Conservation (phyloP, 2,113 vertebrate species). For the Platysternon megacephalum region DNA sequence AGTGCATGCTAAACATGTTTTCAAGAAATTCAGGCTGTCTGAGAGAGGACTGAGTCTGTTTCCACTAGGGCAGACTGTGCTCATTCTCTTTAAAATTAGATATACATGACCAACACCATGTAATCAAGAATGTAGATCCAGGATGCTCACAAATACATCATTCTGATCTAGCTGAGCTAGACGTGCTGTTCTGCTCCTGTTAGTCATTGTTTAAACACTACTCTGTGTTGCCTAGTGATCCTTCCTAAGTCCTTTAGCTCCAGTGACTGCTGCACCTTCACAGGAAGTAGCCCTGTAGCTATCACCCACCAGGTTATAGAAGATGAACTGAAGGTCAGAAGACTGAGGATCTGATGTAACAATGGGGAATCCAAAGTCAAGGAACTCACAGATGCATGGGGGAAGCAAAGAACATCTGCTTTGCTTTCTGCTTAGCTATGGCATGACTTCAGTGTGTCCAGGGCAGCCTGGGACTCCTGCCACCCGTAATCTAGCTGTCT, state of each 20-base stretch:
- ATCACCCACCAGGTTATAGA: accelerated
- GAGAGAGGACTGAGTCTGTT: neutral
- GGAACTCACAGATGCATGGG: neutral
- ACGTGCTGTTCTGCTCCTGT: neutral
- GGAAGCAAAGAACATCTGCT: neutral
- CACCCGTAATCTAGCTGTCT: neutral
- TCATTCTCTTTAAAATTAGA: neutral
- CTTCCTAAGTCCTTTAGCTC: neutral
- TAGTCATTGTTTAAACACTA: neutral
- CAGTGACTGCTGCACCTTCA: neutral
- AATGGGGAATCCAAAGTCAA: neutral
- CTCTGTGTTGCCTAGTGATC: neutral
- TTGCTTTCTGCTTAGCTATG: neutral
- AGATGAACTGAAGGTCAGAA: neutral
- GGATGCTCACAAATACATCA: neutral
- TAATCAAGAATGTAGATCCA: neutral
- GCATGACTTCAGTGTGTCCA: neutral
- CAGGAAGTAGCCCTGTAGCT: neutral
- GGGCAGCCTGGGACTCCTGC: neutral
- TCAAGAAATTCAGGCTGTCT: neutral
- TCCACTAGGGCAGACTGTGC: neutral
- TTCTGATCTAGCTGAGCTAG: neutral
- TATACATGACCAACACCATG: neutral
- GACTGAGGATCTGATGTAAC: neutral
- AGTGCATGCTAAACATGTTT: neutral